Percentiles rank a stretch among this genome's conserved stretches.
Conservation (phyloP, 2,888 invertebrate genomes). For the Darwinula stevensoni region DNA sequence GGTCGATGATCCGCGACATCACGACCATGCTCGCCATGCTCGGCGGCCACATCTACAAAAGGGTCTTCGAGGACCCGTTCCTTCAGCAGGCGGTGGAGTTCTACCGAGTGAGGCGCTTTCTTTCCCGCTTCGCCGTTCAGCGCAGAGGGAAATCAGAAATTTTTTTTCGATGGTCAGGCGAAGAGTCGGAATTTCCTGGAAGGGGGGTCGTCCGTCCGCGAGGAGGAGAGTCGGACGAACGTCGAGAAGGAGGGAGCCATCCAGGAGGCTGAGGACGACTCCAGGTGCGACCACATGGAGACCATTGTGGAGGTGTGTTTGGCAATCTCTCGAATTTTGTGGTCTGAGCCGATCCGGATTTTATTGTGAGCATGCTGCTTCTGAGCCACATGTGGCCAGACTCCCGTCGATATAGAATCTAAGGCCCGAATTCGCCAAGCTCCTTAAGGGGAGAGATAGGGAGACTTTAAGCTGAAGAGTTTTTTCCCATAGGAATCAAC, state of each 20-base stretch:
- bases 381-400: no score
- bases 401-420: no score
- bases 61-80: conserved; percentile 95
- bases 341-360: no score
- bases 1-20: conserved; percentile 86
- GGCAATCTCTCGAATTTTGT: no score
- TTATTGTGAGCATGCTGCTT: no score
- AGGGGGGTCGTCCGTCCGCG: conserved; percentile 93
- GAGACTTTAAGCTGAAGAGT: no score
- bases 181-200: conserved; percentile 95
- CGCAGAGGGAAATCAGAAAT: background rate
- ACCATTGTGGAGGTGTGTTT: conserved; percentile 54
- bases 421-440: no score
- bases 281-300: conserved; percentile 96
- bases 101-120: conserved; percentile 41
- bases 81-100: conserved; percentile 90
- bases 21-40: conserved; percentile 98
- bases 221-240: conserved; percentile 83
- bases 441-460: no score
- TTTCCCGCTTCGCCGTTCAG: no score
- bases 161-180: conserved; percentile 17
- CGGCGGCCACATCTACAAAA: conserved; percentile 82
- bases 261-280: conserved; percentile 83
- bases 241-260: conserved; percentile 95
- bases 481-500: no score